Evolutionary conservation across 2,888 invertebrate genomes (phyloP), one percentile per base, ranked within the genome.

Genomic region (Torymus aiolomorphi): DNA sequence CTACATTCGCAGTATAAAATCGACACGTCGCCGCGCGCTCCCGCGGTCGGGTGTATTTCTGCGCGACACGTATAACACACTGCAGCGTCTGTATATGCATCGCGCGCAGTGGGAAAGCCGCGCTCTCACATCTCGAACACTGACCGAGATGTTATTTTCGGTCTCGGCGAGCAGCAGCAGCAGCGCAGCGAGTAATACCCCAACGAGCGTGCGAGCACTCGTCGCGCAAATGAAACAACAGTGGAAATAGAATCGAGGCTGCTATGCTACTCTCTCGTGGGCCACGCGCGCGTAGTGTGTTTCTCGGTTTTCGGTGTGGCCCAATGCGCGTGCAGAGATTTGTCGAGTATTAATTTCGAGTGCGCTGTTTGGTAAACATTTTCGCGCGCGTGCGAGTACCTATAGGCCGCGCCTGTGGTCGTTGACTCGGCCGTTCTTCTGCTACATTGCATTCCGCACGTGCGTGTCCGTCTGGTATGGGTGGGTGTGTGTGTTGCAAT

Each of bases 161-260:
- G 74, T 72, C 56, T 56, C 66, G 20, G 59, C 18, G 66, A 24
- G 61, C 24, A 62, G 24, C 14, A 62, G 11, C 20, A 62, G 62
- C 24, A 62, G 24, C 14, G 42, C 42, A 62, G 51, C 71, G 54
- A 66, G 70, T 63, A 57, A 49, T 49, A 31, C 16, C 16, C 20
- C 16, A 11, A 70, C 24, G 57, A 61, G 61, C 56, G 24, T 31
- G 57, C 49, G 61, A 57, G 57, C n/a, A 52, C 73, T 76, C 69
- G 69, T 54, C 74, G 79, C 49, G 71, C 66, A 77, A 69, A 76
- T 57, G 76, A 80, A 77, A 80, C 80, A 73, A 73, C 77, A 70
- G 77, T 69, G 56, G 78, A 80, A 80, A 80, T 80, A 80, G 80
- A 80, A 80, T 80, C 71, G 74, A 78, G 78, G 80, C 70, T 74